phyloP scores from a whole-genome alignment of 2,797 vertebrate species.

The Gymnoscopelus braueri region DNA sequence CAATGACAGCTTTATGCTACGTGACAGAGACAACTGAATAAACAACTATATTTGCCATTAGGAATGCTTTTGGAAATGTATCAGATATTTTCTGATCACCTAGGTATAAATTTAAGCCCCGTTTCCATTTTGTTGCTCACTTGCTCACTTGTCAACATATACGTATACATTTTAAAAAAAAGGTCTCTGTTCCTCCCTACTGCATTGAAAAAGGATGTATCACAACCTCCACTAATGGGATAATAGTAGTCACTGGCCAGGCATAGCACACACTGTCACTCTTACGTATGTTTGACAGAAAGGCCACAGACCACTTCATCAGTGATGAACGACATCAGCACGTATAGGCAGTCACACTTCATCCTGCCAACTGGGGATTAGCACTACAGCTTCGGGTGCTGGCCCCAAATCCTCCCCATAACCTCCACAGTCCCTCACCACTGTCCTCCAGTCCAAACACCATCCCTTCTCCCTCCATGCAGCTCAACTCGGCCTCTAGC shows the following conservation, averaged over 20 bases:
- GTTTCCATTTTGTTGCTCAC: no score
- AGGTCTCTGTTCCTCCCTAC: no score
- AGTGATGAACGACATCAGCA: slow-evolving; percentile 55
- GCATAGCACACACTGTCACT: slow-evolving; percentile 19
- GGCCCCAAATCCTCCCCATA: slow-evolving; percentile 50
- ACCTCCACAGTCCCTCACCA: slow-evolving; percentile 37
- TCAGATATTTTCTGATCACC: no score
- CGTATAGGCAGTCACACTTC: slow-evolving; percentile 59
- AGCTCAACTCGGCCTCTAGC: slow-evolving; percentile 46
- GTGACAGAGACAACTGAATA: slow-evolving; percentile 9
- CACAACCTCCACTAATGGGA: slow-evolving; percentile 6
- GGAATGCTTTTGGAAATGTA: not conserved
- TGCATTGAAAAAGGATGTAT: slow-evolving; percentile 5
- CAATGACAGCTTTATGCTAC: slow-evolving; percentile 30
- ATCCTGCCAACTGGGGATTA: slow-evolving; percentile 74
- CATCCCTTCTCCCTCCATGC: not conserved
- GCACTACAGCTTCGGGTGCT: slow-evolving; percentile 51
- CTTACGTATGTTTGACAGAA: slow-evolving; percentile 56
- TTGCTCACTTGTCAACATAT: no score
- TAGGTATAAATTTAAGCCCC: no score
- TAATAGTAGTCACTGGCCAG: slow-evolving; percentile 10
- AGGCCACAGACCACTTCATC: slow-evolving; percentile 53
- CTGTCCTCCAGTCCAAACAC: slow-evolving; percentile 47
- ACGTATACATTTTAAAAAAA: no score
- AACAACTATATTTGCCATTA: slow-evolving; percentile 6